Conservation (phyloP, 2,888 invertebrate species). For the Galerucella pusilla region DNA sequence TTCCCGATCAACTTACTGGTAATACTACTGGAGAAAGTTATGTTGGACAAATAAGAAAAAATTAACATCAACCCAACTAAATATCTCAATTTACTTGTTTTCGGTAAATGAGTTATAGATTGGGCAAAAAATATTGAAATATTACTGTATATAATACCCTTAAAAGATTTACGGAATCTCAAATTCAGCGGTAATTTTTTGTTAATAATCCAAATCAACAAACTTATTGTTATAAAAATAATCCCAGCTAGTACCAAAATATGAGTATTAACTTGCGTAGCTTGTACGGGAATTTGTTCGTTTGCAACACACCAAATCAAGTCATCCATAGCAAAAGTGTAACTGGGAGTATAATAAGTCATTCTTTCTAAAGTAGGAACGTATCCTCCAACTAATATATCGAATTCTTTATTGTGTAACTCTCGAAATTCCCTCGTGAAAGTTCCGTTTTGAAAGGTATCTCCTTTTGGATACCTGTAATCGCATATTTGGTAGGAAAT, state of each 20-base stretch:
- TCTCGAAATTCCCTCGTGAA: neutral
- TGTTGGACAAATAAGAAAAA: neutral
- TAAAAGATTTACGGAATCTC: neutral
- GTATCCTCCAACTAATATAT: constrained; percentile 10
- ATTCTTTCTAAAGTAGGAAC: neutral
- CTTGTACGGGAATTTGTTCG: neutral
- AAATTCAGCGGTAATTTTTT: neutral
- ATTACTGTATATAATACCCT: neutral
- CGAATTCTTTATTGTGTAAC: neutral
- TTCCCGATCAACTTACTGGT: neutral
- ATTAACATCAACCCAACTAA: neutral
- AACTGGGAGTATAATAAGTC: neutral
- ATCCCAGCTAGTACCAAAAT: neutral
- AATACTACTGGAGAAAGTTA: neutral
- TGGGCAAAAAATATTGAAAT: neutral
- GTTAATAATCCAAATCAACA: constrained; percentile 6
- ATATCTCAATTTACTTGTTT: neutral
- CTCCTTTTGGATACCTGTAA: neutral
- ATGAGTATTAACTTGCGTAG: neutral
- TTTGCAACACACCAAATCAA: constrained; percentile 10
- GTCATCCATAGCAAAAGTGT: neutral
- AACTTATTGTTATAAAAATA: neutral
- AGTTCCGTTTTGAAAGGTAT: neutral
- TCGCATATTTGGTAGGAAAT: neutral
- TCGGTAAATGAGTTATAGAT: neutral